Conservation (phyloP, 23 tunicate genomes). For the Clavelina lepadiformis region DNA sequence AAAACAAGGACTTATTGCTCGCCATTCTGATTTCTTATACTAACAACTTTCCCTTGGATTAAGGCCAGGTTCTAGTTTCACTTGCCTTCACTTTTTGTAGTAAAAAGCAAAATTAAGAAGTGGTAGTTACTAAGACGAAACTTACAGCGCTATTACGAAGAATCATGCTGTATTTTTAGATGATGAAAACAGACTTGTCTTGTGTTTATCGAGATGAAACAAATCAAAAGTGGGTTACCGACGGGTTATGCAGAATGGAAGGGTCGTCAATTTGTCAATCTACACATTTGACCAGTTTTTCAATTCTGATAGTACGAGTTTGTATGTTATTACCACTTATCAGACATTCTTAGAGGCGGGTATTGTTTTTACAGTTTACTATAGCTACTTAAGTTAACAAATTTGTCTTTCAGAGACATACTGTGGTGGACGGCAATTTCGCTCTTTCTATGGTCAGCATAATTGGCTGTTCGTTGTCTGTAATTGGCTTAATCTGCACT, state of each 20-base stretch:
- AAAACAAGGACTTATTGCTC: no score
- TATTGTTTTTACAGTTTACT: background rate
- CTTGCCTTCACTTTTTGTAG: no score
- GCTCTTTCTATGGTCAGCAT: slow-evolving; percentile 5
- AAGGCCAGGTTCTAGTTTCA: no score
- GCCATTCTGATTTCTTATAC: no score
- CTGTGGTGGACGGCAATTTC: background rate
- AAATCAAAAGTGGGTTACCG: background rate
- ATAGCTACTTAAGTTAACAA: background rate
- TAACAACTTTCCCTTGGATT: no score
- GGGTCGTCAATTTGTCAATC: slow-evolving; percentile 5
- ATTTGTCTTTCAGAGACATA: slow-evolving; percentile 4
- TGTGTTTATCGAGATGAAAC: slow-evolving; percentile 13
- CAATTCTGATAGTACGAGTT: slow-evolving; percentile 23
- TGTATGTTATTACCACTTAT: background rate
- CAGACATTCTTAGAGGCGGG: no score
- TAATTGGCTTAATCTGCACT: slow-evolving; percentile 3
- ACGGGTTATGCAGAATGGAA: slow-evolving; percentile 5
- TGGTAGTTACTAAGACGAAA: no score
- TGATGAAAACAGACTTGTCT: background rate
- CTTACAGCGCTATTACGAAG: no score
- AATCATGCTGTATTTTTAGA: no score
- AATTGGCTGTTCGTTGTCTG: slow-evolving; percentile 9
- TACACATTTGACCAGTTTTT: slow-evolving; percentile 34
- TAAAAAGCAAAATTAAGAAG: no score